Evolutionary conservation across 2,888 invertebrate genomes (phyloP), one percentile per base, ranked within the genome.

Genomic region (Trichogramma evanescens): DNA sequence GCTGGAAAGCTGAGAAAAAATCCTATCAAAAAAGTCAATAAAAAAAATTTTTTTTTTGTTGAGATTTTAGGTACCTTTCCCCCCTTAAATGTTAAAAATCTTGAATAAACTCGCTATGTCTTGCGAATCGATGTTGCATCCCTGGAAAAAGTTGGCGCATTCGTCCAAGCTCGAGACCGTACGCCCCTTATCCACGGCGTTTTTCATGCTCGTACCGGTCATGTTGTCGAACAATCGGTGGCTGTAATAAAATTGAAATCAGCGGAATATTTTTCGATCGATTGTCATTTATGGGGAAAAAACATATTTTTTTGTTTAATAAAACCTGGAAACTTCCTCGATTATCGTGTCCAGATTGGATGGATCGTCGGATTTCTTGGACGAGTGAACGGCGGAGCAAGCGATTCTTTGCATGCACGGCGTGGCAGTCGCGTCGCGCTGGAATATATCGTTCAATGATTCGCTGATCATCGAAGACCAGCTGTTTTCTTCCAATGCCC

Each of bases 131-230:
- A 76, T 63, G 5, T 65, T 62, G 56, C 84, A 84, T 1, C 78
- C 79, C 1, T 72, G 68, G 68, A 80, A 83, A 6, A 70, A 67
- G 8, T 43, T 38, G 9, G 71, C 69, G 66, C 84, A 84, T 60
- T 81, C 79, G 0, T 76, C 72, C 9, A 63, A 55, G 8, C 4
- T 79, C 3, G 40, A 78, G 6, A 71, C 62, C 9, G 65, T 71
- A 5, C 74, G 74, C 0, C 83, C 84, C 0, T 74, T 74, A 1
- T 69, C 56, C 59, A 82, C 77, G 0, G 83, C 83, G 49, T 83
- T 81, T 66, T 81, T 77, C 3, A 84, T 72, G 0, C 79, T 73
- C 0, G 83, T 82, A 1, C 82, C 78, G 41, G 81, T 72, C 61
- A 80, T 71, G 5, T 77, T 70, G 6, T 80, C 76, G 44, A 84